Conservation (phyloP, 2,113 vertebrate species). For the Xyliphius kryptos region DNA sequence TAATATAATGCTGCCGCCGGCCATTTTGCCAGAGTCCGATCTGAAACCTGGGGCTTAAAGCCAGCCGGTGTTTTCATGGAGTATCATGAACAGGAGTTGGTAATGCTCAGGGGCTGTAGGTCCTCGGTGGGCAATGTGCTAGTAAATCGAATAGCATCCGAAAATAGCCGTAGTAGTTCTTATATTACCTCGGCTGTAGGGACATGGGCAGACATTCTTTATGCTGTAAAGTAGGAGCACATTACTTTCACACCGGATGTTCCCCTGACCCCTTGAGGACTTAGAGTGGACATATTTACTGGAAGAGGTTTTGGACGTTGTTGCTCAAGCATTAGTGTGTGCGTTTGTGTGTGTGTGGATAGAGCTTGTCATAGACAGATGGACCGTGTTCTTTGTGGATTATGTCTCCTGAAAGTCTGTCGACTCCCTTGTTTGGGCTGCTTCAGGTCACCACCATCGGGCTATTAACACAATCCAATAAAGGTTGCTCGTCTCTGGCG, state of each 20-base stretch:
- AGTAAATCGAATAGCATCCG: no score
- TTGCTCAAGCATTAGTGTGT: not conserved
- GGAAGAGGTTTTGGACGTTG: not conserved
- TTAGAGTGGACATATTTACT: slow-evolving; percentile 1
- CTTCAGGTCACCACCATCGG: slow-evolving; percentile 58
- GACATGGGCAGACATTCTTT: no score
- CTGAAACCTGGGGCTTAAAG: no score
- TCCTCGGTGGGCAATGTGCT: not conserved
- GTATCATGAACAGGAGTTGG: slow-evolving; percentile 32
- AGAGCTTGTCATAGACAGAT: not conserved
- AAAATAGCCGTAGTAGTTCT: no score
- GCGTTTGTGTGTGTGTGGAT: slow-evolving; percentile 11
- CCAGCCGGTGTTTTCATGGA: slow-evolving; percentile 3
- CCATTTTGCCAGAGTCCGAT: no score
- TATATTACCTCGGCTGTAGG: no score
- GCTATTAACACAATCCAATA: slow-evolving; percentile 67
- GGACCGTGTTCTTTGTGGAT: slow-evolving; percentile 13
- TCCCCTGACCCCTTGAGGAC: not conserved
- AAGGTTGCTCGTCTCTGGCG: slow-evolving; percentile 25
- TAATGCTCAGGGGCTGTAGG: not conserved
- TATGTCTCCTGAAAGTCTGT: slow-evolving; percentile 23
- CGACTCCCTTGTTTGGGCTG: slow-evolving; percentile 36
- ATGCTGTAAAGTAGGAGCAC: no score
- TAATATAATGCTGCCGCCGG: no score
- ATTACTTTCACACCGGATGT: not conserved